A percentile compares a stretch with the other conserved stretches of the same genome.
phyloP scores from a whole-genome alignment of 1,140 invertebrate genomes.

The Panagrolaimus sp. region DNA sequence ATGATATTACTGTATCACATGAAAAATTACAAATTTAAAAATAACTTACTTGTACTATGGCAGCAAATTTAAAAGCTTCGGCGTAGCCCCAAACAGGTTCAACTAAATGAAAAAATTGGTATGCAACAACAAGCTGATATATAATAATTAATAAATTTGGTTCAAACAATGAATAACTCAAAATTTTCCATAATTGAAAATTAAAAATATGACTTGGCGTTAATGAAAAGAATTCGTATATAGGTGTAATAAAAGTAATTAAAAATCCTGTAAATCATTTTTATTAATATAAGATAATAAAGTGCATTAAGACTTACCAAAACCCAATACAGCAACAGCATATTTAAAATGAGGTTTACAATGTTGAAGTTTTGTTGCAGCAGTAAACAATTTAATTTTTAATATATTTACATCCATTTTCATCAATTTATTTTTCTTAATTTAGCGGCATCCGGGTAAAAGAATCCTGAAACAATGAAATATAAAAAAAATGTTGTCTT shows the following conservation, averaged over 20 bases:
- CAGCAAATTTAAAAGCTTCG: constrained; percentile 22
- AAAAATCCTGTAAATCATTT: constrained; percentile 22
- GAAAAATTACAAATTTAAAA: neutral
- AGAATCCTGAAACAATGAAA: neutral
- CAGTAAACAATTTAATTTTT: neutral
- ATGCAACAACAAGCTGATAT: constrained; percentile 25
- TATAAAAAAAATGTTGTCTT: no score
- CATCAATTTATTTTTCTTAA: no score
- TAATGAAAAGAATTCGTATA: constrained; percentile 20
- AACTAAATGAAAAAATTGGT: constrained; percentile 22
- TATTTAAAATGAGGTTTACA: constrained; percentile 7
- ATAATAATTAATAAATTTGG: constrained; percentile 33
- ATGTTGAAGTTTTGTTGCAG: neutral
- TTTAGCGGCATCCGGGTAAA: neutral
- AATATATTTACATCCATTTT: constrained; percentile 8
- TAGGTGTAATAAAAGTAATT: constrained; percentile 11
- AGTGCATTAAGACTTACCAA: neutral
- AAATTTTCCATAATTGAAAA: constrained; percentile 33
- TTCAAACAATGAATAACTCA: constrained; percentile 36
- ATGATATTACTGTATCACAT: neutral
- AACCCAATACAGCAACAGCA: neutral
- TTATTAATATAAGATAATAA: neutral
- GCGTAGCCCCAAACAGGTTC: constrained; percentile 26
- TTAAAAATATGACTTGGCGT: constrained; percentile 13
- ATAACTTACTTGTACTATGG: constrained; percentile 26